Conservation (phyloP, 1,140 invertebrate species). For the Episyrphus balteatus region DNA sequence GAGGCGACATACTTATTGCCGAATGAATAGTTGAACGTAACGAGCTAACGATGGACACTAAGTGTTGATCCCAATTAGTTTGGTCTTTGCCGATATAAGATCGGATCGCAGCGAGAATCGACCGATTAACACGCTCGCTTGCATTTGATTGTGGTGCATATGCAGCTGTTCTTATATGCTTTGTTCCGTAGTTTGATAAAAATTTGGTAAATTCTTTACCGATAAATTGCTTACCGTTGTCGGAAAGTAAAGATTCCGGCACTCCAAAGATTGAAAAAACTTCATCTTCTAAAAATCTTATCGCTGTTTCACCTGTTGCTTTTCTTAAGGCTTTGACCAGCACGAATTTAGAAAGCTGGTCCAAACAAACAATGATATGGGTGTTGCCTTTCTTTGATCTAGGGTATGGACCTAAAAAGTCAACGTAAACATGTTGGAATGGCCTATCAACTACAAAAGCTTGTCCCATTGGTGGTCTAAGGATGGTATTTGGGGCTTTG, state of each 20-base stretch:
- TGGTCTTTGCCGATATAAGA: slow-evolving; percentile 1
- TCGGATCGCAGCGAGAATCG: no score
- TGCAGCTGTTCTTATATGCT: no score
- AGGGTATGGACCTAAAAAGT: slow-evolving; percentile 7
- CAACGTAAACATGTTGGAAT: no score
- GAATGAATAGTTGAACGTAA: no score
- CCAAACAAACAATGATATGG: slow-evolving; percentile 1
- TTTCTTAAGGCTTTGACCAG: slow-evolving; percentile 2
- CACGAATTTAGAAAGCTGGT: slow-evolving; percentile 5
- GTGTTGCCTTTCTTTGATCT: slow-evolving; percentile 4
- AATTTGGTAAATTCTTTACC: not conserved
- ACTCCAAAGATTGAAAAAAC: not conserved
- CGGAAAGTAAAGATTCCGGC: not conserved
- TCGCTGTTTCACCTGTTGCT: not conserved
- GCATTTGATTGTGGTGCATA: no score
- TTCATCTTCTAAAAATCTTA: slow-evolving; percentile 1
- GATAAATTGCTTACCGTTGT: not conserved
- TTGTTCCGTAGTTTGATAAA: not conserved
- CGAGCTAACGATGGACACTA: slow-evolving; percentile 2
- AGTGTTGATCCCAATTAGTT: slow-evolving; percentile 1
- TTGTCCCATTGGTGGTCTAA: no score
- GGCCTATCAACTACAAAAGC: slow-evolving; percentile 4
- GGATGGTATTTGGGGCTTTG: slow-evolving; percentile 3
- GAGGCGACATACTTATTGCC: slow-evolving; percentile 3
- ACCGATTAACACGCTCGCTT: no score